These are phyloP conservation scores for Grapholita molesta DNA, from an alignment of 1,140 invertebrate species.

Conservation along the genomic window DNA sequence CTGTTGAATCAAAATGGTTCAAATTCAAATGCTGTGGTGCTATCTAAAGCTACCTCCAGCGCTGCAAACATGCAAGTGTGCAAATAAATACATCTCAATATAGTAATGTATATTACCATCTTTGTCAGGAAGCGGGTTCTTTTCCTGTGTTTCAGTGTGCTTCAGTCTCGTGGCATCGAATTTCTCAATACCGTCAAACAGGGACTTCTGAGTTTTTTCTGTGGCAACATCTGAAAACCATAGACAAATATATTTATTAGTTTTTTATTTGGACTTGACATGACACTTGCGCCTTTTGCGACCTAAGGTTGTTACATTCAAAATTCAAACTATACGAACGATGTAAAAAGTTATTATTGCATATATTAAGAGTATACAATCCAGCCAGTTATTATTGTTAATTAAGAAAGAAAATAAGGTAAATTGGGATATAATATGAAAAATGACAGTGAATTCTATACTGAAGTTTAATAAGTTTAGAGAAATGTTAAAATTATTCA, in stretches of 20 bases:
- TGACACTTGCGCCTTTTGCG: not conserved
- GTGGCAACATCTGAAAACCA: slow-evolving; percentile 86
- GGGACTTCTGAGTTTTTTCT: slow-evolving; percentile 91
- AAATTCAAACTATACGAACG: slow-evolving; percentile 18
- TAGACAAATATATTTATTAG: slow-evolving; percentile 18
- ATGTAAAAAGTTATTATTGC: slow-evolving; percentile 22
- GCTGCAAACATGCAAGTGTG: not conserved
- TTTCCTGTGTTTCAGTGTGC: slow-evolving; percentile 95
- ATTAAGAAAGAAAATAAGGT: no score
- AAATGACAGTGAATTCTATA: not conserved
- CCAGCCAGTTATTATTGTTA: not conserved
- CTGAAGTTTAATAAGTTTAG: slow-evolving; percentile 18
- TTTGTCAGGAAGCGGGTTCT: slow-evolving; percentile 96
- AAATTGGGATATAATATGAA: no score
- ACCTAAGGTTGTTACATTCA: not conserved
- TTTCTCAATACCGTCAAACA: slow-evolving; percentile 90
- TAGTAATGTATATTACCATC: slow-evolving; percentile 83
- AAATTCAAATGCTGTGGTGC: not conserved
- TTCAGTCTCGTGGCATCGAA: slow-evolving; percentile 92
- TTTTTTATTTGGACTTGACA: not conserved
- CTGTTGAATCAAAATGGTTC: not conserved
- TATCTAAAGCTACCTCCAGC: not conserved
- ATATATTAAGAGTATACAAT: slow-evolving; percentile 31
- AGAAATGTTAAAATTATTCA: slow-evolving; percentile 6
- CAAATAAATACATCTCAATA: not conserved